Evolutionary conservation across 2,797 vertebrate genomes (phyloP).

Genomic region (Catamblyrhynchus diadema): DNA sequence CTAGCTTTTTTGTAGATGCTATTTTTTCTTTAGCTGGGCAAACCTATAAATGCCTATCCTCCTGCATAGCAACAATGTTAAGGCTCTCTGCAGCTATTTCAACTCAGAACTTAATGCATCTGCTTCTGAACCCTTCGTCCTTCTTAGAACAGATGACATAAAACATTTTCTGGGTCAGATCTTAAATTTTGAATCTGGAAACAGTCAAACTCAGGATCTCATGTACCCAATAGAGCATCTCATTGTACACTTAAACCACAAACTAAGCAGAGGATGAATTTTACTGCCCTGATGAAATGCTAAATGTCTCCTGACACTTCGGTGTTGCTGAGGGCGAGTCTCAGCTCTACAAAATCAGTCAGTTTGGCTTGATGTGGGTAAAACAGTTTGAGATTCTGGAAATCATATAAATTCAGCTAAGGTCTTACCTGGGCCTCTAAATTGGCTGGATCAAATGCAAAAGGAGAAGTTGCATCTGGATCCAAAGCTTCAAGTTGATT

Average conservation of each 20-base stretch:
- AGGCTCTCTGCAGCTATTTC: neutral
- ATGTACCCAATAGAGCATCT: neutral
- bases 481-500: neutral
- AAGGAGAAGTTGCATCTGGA: neutral
- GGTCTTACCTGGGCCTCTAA: neutral
- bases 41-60: constrained; percentile 48
- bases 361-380: neutral
- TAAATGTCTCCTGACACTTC: neutral
- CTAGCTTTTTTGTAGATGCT: constrained; percentile 16
- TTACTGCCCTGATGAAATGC: neutral
- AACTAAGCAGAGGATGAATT: neutral
- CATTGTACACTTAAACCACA: neutral
- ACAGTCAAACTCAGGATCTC: neutral
- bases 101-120: constrained; percentile 35
- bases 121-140: neutral
- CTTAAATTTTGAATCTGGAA: neutral
- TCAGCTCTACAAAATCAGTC: neutral
- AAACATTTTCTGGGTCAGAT: neutral
- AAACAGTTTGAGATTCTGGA: neutral
- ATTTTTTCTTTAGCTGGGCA: constrained; percentile 38
- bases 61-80: constrained; percentile 33
- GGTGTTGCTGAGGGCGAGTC: neutral
- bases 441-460: neutral
- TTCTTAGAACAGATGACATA: neutral
- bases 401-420: neutral